phyloP scores from a whole-genome alignment of 2,888 invertebrate genomes.

The Doris montereyensis region DNA sequence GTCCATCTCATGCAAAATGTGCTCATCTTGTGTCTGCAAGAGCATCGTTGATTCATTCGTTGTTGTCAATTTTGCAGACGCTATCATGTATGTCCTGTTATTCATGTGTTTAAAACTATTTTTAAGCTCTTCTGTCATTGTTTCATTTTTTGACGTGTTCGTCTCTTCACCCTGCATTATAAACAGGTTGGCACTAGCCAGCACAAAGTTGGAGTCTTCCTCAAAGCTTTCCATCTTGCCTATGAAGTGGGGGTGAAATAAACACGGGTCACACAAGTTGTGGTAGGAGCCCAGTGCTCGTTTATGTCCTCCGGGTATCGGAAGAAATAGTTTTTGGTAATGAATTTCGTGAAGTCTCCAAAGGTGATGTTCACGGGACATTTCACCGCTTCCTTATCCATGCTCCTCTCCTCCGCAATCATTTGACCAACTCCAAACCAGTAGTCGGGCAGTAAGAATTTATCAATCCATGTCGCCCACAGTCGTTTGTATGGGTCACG shows the following conservation, averaged over 20 bases:
- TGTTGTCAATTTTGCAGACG: no score
- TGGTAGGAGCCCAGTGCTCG: constrained; percentile 46
- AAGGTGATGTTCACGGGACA: constrained; percentile 38
- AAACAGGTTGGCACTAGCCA: no score
- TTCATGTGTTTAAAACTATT: no score
- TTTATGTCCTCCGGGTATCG: constrained; percentile 13
- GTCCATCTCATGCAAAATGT: no score
- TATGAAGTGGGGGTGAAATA: constrained; percentile 40
- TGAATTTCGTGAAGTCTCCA: constrained; percentile 33
- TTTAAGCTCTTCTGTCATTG: no score
- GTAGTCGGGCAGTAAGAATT: constrained; percentile 45
- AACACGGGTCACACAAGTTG: constrained; percentile 42
- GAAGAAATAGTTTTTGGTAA: neutral
- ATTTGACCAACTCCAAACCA: constrained; percentile 35
- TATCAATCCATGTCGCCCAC: constrained; percentile 46
- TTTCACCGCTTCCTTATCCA: neutral
- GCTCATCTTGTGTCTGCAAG: no score
- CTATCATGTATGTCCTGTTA: no score
- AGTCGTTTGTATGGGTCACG: constrained; percentile 45
- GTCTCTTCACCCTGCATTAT: no score
- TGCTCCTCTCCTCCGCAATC: constrained; percentile 2
- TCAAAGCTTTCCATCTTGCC: constrained; percentile 46
- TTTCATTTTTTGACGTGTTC: no score
- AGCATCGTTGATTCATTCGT: no score
- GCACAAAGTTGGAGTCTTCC: constrained; percentile 35